Percentiles rank a stretch among this genome's conserved stretches.
phyloP scores from a whole-genome alignment of 2,113 vertebrate species.

The Pseudonaja textilis region DNA sequence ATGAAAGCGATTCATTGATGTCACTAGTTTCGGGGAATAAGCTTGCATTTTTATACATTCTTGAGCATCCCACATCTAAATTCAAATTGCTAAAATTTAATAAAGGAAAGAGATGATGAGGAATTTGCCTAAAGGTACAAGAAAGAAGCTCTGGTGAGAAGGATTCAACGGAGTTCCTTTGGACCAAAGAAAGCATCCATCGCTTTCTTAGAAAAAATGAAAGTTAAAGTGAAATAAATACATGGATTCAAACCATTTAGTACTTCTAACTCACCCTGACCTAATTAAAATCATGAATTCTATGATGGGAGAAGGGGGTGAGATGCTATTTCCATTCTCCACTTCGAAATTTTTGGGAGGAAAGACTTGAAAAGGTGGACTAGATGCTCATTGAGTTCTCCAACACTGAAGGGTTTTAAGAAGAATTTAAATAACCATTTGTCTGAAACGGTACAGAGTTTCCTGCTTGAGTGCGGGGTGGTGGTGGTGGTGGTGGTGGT shows the following conservation, averaged over 20 bases:
- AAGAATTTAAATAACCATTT: too few species aligned
- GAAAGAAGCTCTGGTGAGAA: background rate
- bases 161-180: background rate
- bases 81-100: slow-evolving; percentile 2
- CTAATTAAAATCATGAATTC: background rate
- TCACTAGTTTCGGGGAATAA: background rate
- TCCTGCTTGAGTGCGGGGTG: too few species aligned
- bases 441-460: too few species aligned
- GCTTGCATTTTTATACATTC: background rate
- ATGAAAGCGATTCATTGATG: slow-evolving; percentile 13
- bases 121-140: background rate
- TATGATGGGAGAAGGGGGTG: background rate
- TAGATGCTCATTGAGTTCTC: background rate
- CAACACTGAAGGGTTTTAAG: too few species aligned
- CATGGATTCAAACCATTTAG: background rate
- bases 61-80: background rate
- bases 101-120: background rate
- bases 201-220: background rate
- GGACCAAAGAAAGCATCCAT: background rate
- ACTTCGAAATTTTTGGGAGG: background rate
- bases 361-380: background rate
- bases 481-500: too few species aligned
- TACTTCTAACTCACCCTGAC: background rate
- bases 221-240: background rate
- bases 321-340: background rate